Conservation (phyloP, 1,140 invertebrate genomes). For the Trichogramma pretiosum region DNA sequence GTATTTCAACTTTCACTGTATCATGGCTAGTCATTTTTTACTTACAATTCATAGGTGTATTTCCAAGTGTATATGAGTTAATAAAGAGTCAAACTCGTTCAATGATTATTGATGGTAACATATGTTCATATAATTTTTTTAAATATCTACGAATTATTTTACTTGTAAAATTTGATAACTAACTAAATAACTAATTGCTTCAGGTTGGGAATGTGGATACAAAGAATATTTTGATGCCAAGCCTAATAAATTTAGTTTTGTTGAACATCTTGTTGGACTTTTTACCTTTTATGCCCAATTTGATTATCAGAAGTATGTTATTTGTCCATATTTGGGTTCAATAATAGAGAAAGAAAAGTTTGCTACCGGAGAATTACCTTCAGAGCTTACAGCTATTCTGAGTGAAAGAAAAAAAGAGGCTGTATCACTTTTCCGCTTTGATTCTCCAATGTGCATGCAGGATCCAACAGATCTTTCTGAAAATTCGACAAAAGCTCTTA, state of each 20-base stretch:
- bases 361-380: constrained; percentile 1
- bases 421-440: constrained; percentile 24
- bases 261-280: constrained; percentile 42
- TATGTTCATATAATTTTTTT: no score
- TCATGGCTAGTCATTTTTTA: constrained; percentile 26
- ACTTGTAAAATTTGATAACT: not conserved
- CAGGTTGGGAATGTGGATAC: not conserved
- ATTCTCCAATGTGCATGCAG: constrained; percentile 39
- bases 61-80: constrained; percentile 22
- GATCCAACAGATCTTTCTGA: constrained; percentile 46
- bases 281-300: constrained; percentile 45
- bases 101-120: constrained; percentile 16
- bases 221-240: not conserved
- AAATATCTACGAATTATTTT: not conserved
- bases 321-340: constrained; percentile 44
- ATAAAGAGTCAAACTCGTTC: constrained; percentile 12
- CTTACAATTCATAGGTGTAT: constrained; percentile 19
- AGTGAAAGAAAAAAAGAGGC: not conserved
- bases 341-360: not conserved
- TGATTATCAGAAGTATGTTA: constrained; percentile 38
- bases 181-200: not conserved
- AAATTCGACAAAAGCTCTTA: constrained; percentile 40
- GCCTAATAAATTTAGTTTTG: constrained; percentile 18
- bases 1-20: constrained; percentile 20
- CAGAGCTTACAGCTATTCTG: constrained; percentile 10